phyloP scores from a whole-genome alignment of 2,113 vertebrate species.

The Labrus mixtus region DNA sequence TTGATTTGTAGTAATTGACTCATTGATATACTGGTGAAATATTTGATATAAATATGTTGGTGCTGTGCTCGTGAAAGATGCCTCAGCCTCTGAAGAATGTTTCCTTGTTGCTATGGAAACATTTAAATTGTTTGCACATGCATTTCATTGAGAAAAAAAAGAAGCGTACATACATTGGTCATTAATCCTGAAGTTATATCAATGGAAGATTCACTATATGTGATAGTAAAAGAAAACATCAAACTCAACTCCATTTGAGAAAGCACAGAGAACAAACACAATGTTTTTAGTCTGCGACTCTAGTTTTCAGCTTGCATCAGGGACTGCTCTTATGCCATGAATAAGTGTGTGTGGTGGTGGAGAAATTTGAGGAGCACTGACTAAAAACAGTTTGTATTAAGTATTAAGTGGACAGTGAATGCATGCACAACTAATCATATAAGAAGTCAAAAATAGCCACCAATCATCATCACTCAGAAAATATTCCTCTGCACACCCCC shows the following conservation, averaged over 20 bases:
- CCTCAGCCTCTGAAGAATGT: slow-evolving; percentile 6
- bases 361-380: slow-evolving; percentile 10
- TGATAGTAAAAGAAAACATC: background rate
- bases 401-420: slow-evolving; percentile 20
- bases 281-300: slow-evolving; percentile 12
- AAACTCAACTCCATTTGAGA: background rate
- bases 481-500: background rate
- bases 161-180: background rate
- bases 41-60: slow-evolving; percentile 12
- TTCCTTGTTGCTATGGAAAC: slow-evolving; percentile 74
- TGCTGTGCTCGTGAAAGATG: slow-evolving; percentile 33
- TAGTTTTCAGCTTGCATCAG: slow-evolving; percentile 20
- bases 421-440: slow-evolving; percentile 20
- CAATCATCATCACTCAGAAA: slow-evolving; percentile 8
- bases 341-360: background rate
- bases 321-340: slow-evolving; percentile 1
- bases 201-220: background rate
- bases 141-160: slow-evolving; percentile 52
- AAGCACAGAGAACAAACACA: slow-evolving; percentile 12
- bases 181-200: background rate
- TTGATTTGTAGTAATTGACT: background rate
- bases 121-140: slow-evolving; percentile 58
- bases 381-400: slow-evolving; percentile 20
- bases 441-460: slow-evolving; percentile 5
- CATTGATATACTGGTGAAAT: slow-evolving; percentile 5